phyloP scores from a whole-genome alignment of 2,113 vertebrate species.

The Oreochromis aureus region DNA sequence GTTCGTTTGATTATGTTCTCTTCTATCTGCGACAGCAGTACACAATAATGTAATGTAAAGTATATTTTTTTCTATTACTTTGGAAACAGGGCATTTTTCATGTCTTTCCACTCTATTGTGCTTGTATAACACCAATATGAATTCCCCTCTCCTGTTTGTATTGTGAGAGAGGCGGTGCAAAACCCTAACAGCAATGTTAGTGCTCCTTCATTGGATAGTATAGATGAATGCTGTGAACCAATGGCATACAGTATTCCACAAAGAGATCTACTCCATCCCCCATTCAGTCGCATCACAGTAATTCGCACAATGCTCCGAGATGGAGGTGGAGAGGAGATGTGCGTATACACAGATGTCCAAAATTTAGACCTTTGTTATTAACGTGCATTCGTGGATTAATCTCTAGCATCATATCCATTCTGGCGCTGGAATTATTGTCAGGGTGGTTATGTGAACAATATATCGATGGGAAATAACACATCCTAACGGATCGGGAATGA shows the following conservation, averaged over 20 bases:
- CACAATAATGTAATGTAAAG: not conserved
- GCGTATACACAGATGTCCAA: not conserved
- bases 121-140: rapidly evolving
- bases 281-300: not conserved
- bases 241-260: slow-evolving; percentile 47
- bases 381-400: not conserved
- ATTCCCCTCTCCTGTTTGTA: not conserved
- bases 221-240: slow-evolving; percentile 38
- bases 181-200: not conserved
- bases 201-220: slow-evolving; percentile 11
- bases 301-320: not conserved
- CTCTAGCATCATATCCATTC: not conserved
- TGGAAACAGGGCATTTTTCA: not conserved
- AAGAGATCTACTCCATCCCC: slow-evolving; percentile 61
- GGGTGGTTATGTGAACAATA: not conserved
- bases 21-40: not conserved
- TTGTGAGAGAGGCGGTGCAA: not conserved
- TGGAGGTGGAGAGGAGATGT: not conserved
- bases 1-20: not conserved
- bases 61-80: rapidly evolving
- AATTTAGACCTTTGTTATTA: not conserved
- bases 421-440: not conserved
- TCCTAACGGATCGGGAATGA: slow-evolving; percentile 38
- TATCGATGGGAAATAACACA: not conserved
- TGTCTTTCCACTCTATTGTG: not conserved